Conservation (phyloP, 2,888 invertebrate genomes). For the Hydraecia micacea region DNA sequence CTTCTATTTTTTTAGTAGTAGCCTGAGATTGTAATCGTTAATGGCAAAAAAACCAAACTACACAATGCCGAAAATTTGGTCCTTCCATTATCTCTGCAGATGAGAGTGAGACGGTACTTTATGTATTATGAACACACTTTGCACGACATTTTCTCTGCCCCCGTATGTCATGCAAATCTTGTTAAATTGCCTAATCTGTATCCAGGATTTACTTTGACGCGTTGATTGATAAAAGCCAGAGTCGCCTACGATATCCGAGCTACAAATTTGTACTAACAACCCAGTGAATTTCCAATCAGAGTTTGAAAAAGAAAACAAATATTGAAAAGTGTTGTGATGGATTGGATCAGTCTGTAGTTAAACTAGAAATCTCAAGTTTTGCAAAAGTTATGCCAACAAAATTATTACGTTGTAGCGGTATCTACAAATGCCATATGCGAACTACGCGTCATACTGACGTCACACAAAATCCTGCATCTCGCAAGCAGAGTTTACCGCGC, state of each 20-base stretch:
- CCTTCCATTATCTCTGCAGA: too few relatives aligned
- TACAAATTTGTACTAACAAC: constrained; percentile 42
- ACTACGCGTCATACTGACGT: too few relatives aligned
- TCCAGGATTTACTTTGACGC: constrained; percentile 39
- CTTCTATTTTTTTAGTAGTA: not conserved
- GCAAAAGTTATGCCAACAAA: not conserved
- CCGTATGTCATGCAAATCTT: not conserved
- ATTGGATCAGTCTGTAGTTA: not conserved
- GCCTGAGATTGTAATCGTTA: not conserved
- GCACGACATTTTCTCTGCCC: not conserved
- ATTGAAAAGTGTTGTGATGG: constrained; percentile 7
- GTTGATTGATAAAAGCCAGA: constrained; percentile 55
- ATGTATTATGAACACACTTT: not conserved
- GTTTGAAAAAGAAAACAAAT: constrained; percentile 31
- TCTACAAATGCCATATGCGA: too few relatives aligned
- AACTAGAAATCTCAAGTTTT: not conserved
- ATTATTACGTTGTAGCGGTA: not conserved
- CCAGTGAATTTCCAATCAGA: constrained; percentile 40
- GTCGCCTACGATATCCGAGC: not conserved
- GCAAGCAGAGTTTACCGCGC: too few relatives aligned
- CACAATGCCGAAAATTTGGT: too few relatives aligned
- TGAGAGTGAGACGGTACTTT: not conserved
- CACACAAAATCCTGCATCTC: too few relatives aligned
- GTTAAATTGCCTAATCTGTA: constrained; percentile 33
- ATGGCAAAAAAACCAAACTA: not conserved